Base-by-base conservation (phyloP, 2,888 invertebrate species). In the Carabus problematicus region DNA sequence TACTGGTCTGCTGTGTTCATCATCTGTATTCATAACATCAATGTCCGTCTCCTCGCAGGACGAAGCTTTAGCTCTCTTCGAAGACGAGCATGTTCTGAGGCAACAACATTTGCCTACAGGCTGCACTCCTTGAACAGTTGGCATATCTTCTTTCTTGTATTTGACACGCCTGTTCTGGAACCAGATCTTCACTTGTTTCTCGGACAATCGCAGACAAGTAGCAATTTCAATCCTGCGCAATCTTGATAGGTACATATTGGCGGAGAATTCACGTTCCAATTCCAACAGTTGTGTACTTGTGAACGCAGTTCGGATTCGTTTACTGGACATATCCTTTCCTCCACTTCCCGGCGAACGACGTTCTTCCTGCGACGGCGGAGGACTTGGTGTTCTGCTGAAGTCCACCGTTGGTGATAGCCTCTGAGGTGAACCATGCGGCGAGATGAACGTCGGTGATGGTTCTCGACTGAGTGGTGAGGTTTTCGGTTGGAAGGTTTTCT, bases 101-200 rank as follows among this genome's bases (percentile, higher is more conserved):
- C 86, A 86, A 73, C 84, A 85, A 73, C 86, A 86, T 73, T 84
- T 85, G 12, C 71, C 55, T 19, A 71, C 70, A 12, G 72, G 40
- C 9, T 71, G 54, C 39, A 49, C 61, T 14, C 72, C 75, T 58
- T 39, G 72, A 39, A 72, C 73, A 16, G 70, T 72, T 7, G 91
- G 91, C 7, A 88, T 82, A 76, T 92, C 92, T 73, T 95, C 95
- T 77, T 96, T 97, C 86, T 97, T 97, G 82, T 94, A 88, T 80
- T 97, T 97, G 0, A 97, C 97, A 1, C 96, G 86, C 6, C 96
- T 87, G 81, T 97, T 97, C 80, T 97, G 95, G 82, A 97, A 97
- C 97, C 96, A 94, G 74, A 94, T 94, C 81, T 94, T 97, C 72
- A 97, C 96, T 84, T 97, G 97, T 78, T 97, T 97, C 81, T 97